A percentile compares a stretch with the other conserved stretches of the same genome.
Conservation (phyloP, 2,797 vertebrate species). For the Odontamblyopus lacepedii region DNA sequence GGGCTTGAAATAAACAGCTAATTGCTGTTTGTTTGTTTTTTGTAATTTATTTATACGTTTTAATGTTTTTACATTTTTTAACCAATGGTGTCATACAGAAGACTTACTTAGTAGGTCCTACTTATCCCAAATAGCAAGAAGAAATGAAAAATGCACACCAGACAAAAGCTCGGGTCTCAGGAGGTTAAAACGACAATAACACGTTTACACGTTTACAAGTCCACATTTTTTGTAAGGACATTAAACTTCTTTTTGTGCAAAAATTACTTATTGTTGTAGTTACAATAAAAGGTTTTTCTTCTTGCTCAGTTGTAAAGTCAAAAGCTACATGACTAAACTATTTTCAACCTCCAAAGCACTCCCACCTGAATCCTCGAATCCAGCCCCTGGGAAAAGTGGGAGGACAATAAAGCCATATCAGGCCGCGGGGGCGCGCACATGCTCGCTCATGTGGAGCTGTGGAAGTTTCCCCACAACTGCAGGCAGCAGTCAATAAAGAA, state of each 20-base stretch:
- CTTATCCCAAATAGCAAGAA: no score
- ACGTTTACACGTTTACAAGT: no score
- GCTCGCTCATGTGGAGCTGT: slow-evolving; percentile 52
- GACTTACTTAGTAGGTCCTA: no score
- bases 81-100: no score
- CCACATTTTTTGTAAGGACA: no score
- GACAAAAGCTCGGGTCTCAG: no score
- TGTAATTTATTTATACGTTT: no score
- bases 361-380: slow-evolving; percentile 46
- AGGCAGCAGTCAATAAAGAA: slow-evolving; percentile 43
- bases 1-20: no score
- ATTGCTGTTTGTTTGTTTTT: no score
- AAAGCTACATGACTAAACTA: slow-evolving; percentile 16
- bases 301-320: slow-evolving; percentile 3
- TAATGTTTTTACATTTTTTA: no score
- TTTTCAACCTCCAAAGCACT: slow-evolving; percentile 13
- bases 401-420: slow-evolving; percentile 52
- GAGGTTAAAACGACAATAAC: no score
- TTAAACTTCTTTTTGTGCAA: neutral
- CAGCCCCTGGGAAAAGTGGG: slow-evolving; percentile 69
- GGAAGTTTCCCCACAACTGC: slow-evolving; percentile 61
- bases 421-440: slow-evolving; percentile 51
- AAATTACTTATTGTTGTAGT: neutral
- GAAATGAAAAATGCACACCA: no score
- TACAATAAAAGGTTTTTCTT: neutral